These are phyloP conservation scores for Pachyrhynchus sulphureomaculatus DNA, from an alignment of 1,140 invertebrate species.

Conservation along the genomic window DNA sequence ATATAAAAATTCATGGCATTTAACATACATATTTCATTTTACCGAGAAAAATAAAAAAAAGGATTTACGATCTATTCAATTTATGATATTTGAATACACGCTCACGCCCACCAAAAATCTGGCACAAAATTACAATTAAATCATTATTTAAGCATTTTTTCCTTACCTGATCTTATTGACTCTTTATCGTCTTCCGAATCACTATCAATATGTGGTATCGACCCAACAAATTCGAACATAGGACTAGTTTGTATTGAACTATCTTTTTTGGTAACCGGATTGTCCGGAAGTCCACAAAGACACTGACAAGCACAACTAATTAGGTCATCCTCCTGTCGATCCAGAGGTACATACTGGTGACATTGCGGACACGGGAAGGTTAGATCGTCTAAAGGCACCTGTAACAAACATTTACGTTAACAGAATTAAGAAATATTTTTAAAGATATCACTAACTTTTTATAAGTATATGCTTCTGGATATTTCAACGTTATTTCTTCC, in stretches of 20 bases:
- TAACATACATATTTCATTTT: too few relatives aligned
- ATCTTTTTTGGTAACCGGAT: constrained; percentile 44
- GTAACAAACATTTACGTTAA: not conserved
- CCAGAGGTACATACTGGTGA: constrained; percentile 53
- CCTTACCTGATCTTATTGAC: constrained; percentile 49
- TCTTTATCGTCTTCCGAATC: constrained; percentile 66
- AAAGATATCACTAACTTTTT: not conserved
- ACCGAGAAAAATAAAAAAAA: too few relatives aligned
- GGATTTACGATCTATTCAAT: too few relatives aligned
- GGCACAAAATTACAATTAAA: too few relatives aligned
- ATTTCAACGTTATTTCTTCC: too few relatives aligned
- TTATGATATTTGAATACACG: too few relatives aligned
- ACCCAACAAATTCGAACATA: constrained; percentile 66
- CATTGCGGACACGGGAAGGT: constrained; percentile 62
- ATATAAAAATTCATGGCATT: too few relatives aligned
- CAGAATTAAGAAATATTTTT: not conserved
- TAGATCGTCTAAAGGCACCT: constrained; percentile 63
- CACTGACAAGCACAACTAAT: constrained; percentile 48
- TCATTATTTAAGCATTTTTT: too few relatives aligned
- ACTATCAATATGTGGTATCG: constrained; percentile 71
- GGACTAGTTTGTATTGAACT: constrained; percentile 54
- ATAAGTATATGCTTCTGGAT: too few relatives aligned
- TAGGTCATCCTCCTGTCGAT: constrained; percentile 39
- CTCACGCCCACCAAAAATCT: too few relatives aligned
- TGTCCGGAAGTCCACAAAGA: constrained; percentile 39